Conservation (phyloP, 2,888 invertebrate genomes). For the Zygothrica quintamaculata region DNA sequence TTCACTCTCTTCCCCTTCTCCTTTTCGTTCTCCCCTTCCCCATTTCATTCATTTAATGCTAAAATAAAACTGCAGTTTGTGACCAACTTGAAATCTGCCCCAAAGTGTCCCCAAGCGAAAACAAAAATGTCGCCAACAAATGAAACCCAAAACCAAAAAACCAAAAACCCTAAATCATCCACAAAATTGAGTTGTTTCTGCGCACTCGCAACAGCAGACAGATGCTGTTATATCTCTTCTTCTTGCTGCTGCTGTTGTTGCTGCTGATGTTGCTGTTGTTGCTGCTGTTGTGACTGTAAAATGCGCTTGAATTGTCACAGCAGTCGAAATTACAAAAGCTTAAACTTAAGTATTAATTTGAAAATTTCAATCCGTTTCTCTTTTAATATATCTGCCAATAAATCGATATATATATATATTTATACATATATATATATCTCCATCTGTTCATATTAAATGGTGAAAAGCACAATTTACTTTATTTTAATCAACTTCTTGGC, state of each 20-base stretch:
- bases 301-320: neutral
- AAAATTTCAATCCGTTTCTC: too few relatives aligned
- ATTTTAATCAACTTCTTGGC: too few relatives aligned
- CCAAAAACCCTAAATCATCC: constrained; percentile 71
- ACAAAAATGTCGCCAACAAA: constrained; percentile 65
- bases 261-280: constrained; percentile 22
- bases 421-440: too few relatives aligned
- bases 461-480: too few relatives aligned
- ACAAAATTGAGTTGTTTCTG: constrained; percentile 77
- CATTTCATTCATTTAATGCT: constrained; percentile 4
- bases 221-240: constrained; percentile 26
- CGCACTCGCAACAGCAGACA: constrained; percentile 14
- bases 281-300: neutral
- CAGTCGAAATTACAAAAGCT: neutral
- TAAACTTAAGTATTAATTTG: too few relatives aligned
- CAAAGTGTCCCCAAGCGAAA: constrained; percentile 7
- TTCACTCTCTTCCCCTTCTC: neutral
- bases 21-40: neutral
- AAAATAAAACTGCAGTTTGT: constrained; percentile 38
- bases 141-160: constrained; percentile 76
- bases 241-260: constrained; percentile 24
- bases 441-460: too few relatives aligned
- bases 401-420: too few relatives aligned
- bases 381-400: too few relatives aligned
- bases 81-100: constrained; percentile 18